Conservation (phyloP, 2,888 invertebrate genomes). For the Norana najaformis region DNA sequence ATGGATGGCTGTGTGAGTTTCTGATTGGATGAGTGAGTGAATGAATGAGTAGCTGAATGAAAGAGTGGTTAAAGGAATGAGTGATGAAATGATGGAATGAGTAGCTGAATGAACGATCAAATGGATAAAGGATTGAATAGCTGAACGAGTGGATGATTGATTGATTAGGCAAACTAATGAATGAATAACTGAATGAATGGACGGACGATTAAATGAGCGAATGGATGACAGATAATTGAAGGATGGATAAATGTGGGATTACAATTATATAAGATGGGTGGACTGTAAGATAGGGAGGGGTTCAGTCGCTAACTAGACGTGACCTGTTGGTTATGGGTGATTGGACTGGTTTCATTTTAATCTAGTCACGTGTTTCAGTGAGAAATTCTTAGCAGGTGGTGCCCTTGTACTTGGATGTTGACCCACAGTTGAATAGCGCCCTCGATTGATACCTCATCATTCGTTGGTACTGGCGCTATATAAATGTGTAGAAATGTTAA, state of each 20-base stretch:
- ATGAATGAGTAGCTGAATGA: neutral
- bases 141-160: too few species aligned
- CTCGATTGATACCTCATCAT: neutral
- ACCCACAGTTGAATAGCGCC: neutral
- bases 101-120: neutral
- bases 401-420: neutral
- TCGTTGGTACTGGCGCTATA: neutral
- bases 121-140: neutral
- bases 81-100: neutral
- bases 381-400: neutral
- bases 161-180: too few species aligned
- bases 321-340: neutral
- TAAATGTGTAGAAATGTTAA: neutral
- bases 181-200: too few species aligned
- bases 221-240: neutral
- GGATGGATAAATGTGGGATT: too few species aligned
- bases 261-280: too few species aligned
- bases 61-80: neutral
- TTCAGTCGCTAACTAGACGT: too few species aligned
- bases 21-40: neutral
- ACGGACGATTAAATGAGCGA: too few species aligned
- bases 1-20: neutral
- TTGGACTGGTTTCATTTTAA: neutral
- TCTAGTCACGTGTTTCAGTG: neutral
- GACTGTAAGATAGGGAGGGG: neutral